Evolutionary conservation across 23 tunicate genomes (phyloP), one percentile per base, ranked within the genome.

Genomic region (Halocynthia roretzi): DNA sequence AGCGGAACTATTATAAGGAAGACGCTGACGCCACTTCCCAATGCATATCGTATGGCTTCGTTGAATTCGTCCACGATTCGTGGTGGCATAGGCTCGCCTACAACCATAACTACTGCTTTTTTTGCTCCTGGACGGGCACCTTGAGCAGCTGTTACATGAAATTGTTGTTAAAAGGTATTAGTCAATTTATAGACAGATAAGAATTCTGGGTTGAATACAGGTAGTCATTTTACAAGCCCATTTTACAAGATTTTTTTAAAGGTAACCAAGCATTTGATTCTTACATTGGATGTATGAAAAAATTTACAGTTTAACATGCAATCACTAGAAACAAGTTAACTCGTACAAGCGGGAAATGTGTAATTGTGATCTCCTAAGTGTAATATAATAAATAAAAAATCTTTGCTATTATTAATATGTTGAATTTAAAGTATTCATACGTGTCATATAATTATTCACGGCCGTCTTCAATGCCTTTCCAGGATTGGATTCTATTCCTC

Each of bases 71-170:
- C 71, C 15, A 44, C 5, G 11, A 11, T 44, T 2, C 4, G 4
- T 67, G 21, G 5, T 15, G 71, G 21, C 19, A 67, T 15, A n/a
- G 21, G 21, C 71, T 12, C 71, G 23, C 71, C 71, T 44, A 67
- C 11, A 2, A 67, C 18, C 71, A 67, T 15, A n/a, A 67, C 71
- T 12, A 67, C 71, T 19, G 71, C 71, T n/a, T 67, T 67, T n/a
- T 44, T 31, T 12, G 23, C 22, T 14, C 71, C 71, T 19, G 21
- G 44, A 21, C 71, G 21, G 15, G 71, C 71, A n/a, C 71, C 71
- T 19, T 67, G 71, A 67, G 21, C 71, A n/a, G 71, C 71, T 67
- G 71, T 31, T 31, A 31, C 44, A 31, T 31, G 44, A 31, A 31
- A 31, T 31, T 31, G 44, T 31, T 31, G 44, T 31, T 31, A 31